A percentile compares a stretch with the other conserved stretches of the same genome.
Evolutionary conservation across 2,888 invertebrate species (phyloP).

Genomic region (Ochlodes sylvanus): DNA sequence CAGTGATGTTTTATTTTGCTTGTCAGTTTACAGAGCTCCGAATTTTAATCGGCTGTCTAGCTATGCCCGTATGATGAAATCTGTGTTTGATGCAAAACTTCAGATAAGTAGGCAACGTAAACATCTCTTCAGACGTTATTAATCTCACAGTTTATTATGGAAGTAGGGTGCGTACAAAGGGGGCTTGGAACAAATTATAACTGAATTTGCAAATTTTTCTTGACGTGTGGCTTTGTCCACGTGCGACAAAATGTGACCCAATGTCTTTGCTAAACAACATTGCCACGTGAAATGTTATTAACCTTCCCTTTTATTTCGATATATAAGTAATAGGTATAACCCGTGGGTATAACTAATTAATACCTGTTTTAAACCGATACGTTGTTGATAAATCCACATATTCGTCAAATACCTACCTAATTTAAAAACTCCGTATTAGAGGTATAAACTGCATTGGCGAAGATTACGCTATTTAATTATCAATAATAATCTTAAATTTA

Average conservation of each 20-base stretch:
- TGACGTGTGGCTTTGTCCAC: not conserved
- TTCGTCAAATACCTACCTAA: too few species aligned
- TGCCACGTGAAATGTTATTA: not conserved
- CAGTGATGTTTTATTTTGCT: not conserved
- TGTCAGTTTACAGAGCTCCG: not conserved
- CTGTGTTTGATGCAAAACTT: conserved; percentile 16
- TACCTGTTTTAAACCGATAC: too few species aligned
- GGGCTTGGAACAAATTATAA: conserved; percentile 30
- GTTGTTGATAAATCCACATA: too few species aligned
- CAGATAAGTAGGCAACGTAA: conserved; percentile 12
- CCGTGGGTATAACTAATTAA: too few species aligned
- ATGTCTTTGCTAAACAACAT: not conserved
- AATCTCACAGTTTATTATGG: conserved; percentile 19
- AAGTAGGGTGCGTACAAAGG: conserved; percentile 21
- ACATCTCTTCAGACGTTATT: conserved; percentile 22
- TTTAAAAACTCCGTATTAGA: too few species aligned
- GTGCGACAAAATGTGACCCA: not conserved
- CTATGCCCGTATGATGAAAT: conserved; percentile 15
- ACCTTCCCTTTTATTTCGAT: not conserved
- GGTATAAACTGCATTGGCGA: too few species aligned
- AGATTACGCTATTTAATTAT: too few species aligned
- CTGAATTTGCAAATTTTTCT: conserved; percentile 17
- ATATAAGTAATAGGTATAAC: too few species aligned
- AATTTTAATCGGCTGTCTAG: conserved; percentile 13
- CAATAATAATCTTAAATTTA: too few species aligned